Evolutionary conservation across 2,888 invertebrate genomes (phyloP).

Genomic region (Lepidocyrtinus sp.): DNA sequence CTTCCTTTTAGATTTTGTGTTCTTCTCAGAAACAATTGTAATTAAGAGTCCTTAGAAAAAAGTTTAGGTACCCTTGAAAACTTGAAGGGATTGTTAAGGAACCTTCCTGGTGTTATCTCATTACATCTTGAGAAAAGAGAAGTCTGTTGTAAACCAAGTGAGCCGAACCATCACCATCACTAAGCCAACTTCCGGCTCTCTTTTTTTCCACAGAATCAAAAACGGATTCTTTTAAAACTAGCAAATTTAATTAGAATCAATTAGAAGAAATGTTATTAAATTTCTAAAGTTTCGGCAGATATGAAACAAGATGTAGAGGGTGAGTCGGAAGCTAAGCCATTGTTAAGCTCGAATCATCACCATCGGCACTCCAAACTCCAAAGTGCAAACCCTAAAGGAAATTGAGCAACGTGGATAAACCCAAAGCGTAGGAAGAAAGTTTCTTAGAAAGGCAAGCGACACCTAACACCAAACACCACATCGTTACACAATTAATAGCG

Average conservation of each 20-base stretch:
- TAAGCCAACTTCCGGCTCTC: too few relatives aligned
- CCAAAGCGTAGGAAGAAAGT: background rate
- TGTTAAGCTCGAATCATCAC: too few relatives aligned
- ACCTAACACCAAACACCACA: too few relatives aligned
- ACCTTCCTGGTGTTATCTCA: constrained; percentile 14
- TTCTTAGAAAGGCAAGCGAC: background rate
- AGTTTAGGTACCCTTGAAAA: background rate
- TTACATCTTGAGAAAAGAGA: background rate
- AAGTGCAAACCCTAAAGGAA: too few relatives aligned
- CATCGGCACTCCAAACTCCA: too few relatives aligned
- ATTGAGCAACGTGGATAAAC: too few relatives aligned
- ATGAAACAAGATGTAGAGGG: too few relatives aligned
- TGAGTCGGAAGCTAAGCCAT: too few relatives aligned
- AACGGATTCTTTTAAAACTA: too few relatives aligned
- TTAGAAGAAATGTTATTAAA: constrained; percentile 1
- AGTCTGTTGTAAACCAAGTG: too few relatives aligned
- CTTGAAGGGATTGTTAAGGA: background rate
- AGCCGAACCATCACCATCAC: too few relatives aligned
- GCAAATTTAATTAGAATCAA: constrained; percentile 12
- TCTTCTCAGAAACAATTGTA: background rate
- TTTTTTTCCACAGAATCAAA: background rate
- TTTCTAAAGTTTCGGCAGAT: constrained; percentile 6
- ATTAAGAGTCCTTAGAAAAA: constrained; percentile 1
- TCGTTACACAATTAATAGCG: background rate
- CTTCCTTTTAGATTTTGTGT: too few relatives aligned